Conservation (phyloP, 2,888 invertebrate genomes). For the Linnaemya tessellans region DNA sequence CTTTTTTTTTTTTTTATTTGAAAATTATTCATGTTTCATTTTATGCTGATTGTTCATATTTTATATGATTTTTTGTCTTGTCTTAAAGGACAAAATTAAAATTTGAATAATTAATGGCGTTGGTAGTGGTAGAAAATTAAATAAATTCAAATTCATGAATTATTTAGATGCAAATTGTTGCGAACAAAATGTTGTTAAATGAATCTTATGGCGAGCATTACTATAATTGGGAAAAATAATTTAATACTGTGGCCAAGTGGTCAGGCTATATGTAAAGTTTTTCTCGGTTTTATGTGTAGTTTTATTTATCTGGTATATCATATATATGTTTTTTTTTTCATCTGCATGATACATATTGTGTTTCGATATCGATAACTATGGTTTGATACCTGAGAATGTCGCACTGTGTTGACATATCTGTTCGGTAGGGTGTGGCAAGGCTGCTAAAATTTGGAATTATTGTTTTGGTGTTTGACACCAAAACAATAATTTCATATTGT, state of each 20-base stretch:
- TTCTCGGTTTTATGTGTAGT: background rate
- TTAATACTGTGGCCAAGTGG: background rate
- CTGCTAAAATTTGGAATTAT: too few species aligned
- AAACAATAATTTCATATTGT: too few species aligned
- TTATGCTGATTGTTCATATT: slow-evolving; percentile 55
- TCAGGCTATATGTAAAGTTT: background rate
- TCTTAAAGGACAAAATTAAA: slow-evolving; percentile 45
- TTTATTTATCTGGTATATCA: background rate
- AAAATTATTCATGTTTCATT: slow-evolving; percentile 38
- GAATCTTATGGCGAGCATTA: background rate
- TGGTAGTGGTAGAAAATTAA: slow-evolving; percentile 55
- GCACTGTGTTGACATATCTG: too few species aligned
- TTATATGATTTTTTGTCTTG: background rate
- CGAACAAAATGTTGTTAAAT: background rate
- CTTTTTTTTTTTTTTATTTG: slow-evolving; percentile 27
- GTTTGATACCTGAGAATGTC: too few species aligned
- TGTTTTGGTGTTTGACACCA: too few species aligned
- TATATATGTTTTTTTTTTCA: too few species aligned
- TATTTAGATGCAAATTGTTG: slow-evolving; percentile 48
- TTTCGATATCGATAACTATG: too few species aligned
- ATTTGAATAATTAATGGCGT: slow-evolving; percentile 68
- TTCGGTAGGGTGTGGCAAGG: too few species aligned
- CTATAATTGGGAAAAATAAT: slow-evolving; percentile 2
- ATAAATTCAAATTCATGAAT: slow-evolving; percentile 65
- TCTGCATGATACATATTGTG: too few species aligned